Evolutionary conservation across 2,888 invertebrate genomes (phyloP).

Genomic region (Dusona sp.): DNA sequence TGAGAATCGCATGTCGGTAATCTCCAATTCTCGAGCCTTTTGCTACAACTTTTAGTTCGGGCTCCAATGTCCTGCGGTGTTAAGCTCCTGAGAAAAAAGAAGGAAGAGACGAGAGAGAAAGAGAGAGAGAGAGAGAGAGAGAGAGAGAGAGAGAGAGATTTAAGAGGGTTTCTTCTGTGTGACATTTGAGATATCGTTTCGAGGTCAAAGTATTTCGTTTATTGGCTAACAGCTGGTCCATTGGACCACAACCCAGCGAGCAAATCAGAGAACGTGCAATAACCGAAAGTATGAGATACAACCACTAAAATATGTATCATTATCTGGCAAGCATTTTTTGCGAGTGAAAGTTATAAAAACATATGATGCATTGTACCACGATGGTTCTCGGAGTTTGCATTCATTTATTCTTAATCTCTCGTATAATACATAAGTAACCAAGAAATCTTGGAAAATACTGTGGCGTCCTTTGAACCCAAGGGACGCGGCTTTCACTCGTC

Average conservation of each 20-base stretch:
- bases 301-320: neutral
- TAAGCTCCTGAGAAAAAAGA: slow-evolving; percentile 38
- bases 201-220: slow-evolving; percentile 49
- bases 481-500: neutral
- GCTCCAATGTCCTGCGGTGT: slow-evolving; percentile 26
- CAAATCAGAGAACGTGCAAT: slow-evolving; percentile 4
- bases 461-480: neutral
- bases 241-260: slow-evolving; percentile 23
- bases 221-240: slow-evolving; percentile 45
- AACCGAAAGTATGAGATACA: slow-evolving; percentile 12
- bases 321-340: neutral
- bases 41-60: slow-evolving; percentile 17
- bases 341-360: slow-evolving; percentile 15
- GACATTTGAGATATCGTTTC: slow-evolving; percentile 52
- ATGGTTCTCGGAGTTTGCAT: neutral
- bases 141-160: slow-evolving; percentile 8
- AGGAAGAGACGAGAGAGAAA: neutral
- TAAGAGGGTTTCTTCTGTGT: slow-evolving; percentile 10
- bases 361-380: slow-evolving; percentile 1
- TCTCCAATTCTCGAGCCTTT: slow-evolving; percentile 56
- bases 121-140: neutral
- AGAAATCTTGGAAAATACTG: slow-evolving; percentile 8
- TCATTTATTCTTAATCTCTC: slow-evolving; percentile 4
- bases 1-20: slow-evolving; percentile 49
- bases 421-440: neutral